A percentile compares a stretch with the other conserved stretches of the same genome.
phyloP scores from a whole-genome alignment of 2,797 vertebrate species.

The Acanthis flammea region DNA sequence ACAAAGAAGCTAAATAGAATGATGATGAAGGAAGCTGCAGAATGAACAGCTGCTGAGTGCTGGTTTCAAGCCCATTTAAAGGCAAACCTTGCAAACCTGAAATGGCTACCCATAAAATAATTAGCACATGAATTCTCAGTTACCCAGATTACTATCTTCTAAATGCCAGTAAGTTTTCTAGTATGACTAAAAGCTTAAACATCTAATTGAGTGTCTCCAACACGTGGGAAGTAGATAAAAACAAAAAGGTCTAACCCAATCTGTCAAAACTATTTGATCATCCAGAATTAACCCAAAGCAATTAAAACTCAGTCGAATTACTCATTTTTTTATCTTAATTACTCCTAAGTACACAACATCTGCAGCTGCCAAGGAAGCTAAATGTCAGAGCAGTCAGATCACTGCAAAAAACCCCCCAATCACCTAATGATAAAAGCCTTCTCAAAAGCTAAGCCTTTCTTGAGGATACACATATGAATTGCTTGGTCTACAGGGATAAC shows the following conservation, averaged over 20 bases:
- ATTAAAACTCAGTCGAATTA: neutral
- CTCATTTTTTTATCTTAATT: constrained; percentile 18
- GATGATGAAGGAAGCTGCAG: neutral
- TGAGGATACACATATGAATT: neutral
- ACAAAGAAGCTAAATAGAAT: neutral
- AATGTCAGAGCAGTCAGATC: neutral
- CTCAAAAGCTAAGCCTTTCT: neutral
- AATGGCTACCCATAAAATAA: neutral
- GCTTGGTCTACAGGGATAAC: neutral
- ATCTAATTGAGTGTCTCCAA: neutral
- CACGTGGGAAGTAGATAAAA: neutral
- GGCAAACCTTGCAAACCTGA: neutral
- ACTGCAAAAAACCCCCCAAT: neutral
- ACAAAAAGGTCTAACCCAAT: neutral
- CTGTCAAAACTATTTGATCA: neutral
- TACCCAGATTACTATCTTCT: neutral
- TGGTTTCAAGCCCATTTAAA: neutral
- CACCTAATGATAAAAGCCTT: neutral
- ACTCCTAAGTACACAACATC: neutral
- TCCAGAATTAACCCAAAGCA: constrained; percentile 8
- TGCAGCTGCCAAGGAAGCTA: constrained; percentile 8
- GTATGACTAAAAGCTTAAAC: neutral
- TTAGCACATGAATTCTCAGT: neutral
- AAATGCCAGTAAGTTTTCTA: neutral
- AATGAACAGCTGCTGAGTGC: neutral